Evolutionary conservation across 1,140 invertebrate species (phyloP), one percentile per base, ranked within the genome.

Genomic region (Leptoteleia sp.): DNA sequence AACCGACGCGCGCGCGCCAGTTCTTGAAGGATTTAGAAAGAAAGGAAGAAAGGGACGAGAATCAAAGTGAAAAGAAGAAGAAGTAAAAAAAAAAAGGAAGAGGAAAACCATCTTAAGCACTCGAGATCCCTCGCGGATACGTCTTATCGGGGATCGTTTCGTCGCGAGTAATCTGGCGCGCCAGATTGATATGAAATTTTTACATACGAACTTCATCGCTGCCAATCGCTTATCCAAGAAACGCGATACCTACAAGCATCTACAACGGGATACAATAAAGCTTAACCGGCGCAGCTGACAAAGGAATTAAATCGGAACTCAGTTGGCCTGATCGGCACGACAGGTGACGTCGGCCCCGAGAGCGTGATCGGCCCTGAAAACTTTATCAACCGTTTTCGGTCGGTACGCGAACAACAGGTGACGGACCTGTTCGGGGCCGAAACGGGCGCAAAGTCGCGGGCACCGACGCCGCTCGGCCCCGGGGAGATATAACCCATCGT

Each of bases 391-490:
- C 40, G 15, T 31, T 57, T 55, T 27, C 31, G 33, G n/a, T 0
- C 17, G 13, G 19, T n/a, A 12, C 19, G 0, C 9, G 33, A 48
- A 47, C 57, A 61, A 61, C 57, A 61, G 42, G 42, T 61, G 57
- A 61, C 11, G 19, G 19, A 19, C 16, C n/a, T n/a, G n/a, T 35
- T 38, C 15, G 15, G 1, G n/a, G 22, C 19, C 38, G 38, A 29
- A 9, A 35, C 15, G 40, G 25, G 8, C 33, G 48, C 55, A 55
- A 68, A 68, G 55, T 17, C 50, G 48, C 47, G 61, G 13, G 33
- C 16, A 15, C 16, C n/a, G 13, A 38, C n/a, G n/a, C n/a, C n/a
- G n/a, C n/a, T n/a, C n/a, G n/a, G n/a, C n/a, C n/a, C n/a, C n/a
- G n/a, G n/a, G n/a, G n/a, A n/a, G n/a, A n/a, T n/a, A n/a, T n/a